A percentile compares a stretch with the other conserved stretches of the same genome.
Evolutionary conservation across 2,113 vertebrate species (phyloP).

Genomic region (Esox niger): DNA sequence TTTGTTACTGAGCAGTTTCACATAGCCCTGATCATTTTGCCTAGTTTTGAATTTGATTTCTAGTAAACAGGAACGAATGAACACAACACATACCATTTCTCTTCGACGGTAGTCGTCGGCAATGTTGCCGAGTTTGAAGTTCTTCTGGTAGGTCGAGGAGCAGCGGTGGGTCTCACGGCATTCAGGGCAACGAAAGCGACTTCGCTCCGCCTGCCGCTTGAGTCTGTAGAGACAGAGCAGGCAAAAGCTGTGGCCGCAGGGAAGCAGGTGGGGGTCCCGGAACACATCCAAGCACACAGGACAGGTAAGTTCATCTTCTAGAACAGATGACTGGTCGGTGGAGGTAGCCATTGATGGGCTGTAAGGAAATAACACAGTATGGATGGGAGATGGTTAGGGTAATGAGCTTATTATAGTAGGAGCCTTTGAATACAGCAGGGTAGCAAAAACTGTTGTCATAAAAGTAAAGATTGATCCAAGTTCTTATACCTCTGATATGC

Average conservation of each 20-base stretch:
- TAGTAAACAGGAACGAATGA: no score
- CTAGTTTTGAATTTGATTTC: no score
- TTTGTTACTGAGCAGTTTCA: no score
- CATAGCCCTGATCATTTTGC: no score
- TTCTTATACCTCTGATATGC: no score
- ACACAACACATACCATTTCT: constrained; percentile 3
- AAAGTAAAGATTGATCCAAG: no score
- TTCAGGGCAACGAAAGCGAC: constrained; percentile 68
- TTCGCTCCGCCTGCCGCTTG: constrained; percentile 44
- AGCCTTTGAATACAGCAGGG: no score
- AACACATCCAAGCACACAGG: constrained; percentile 72
- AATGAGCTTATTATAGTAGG: no score
- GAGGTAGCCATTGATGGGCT: constrained; percentile 51
- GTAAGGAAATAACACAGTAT: no score
- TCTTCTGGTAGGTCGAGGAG: constrained; percentile 58
- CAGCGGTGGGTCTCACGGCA: constrained; percentile 63
- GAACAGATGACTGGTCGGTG: constrained; percentile 47
- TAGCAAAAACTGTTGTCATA: no score
- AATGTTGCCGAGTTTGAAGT: constrained; percentile 74
- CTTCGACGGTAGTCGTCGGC: constrained; percentile 58
- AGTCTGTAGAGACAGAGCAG: constrained; percentile 64
- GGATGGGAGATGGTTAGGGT: no score
- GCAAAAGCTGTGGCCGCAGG: constrained; percentile 75
- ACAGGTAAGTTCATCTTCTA: constrained; percentile 74
- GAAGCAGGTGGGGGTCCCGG: constrained; percentile 66